phyloP scores from a whole-genome alignment of 1,140 invertebrate genomes.

The Halesus radiatus region DNA sequence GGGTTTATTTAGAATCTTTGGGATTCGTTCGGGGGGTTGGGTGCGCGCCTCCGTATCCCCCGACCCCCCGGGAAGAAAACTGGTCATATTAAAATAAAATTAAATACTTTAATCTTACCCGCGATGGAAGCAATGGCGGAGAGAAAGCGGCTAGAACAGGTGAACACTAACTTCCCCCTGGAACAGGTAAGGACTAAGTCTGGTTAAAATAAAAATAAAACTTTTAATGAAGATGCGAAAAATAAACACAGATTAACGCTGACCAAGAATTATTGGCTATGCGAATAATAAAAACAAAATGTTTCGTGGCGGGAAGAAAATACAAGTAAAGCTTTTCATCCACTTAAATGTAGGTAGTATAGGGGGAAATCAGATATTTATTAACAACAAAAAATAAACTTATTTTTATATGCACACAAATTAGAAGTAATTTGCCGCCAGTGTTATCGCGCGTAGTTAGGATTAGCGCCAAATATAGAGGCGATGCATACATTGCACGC shows the following conservation, averaged over 20 bases:
- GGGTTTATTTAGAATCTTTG: slow-evolving; percentile 23
- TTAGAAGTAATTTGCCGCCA: too few relatives aligned
- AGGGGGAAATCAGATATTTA: too few relatives aligned
- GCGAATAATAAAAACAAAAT: neutral
- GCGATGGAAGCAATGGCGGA: neutral
- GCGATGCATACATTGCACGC: too few relatives aligned
- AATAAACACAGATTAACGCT: neutral
- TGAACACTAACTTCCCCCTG: neutral
- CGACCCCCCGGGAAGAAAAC: neutral
- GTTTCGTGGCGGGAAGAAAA: too few relatives aligned
- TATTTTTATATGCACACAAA: too few relatives aligned
- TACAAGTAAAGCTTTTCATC: too few relatives aligned
- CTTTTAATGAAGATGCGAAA: neutral
- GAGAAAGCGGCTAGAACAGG: neutral
- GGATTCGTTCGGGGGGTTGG: neutral
- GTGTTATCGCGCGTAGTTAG: too few relatives aligned
- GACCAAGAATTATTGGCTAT: neutral
- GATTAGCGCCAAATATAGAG: too few relatives aligned
- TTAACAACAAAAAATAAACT: too few relatives aligned
- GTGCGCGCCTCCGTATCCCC: too few relatives aligned
- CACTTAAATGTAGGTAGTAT: too few relatives aligned
- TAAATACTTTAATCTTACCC: slow-evolving; percentile 22
- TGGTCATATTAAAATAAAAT: slow-evolving; percentile 24
- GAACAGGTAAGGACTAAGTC: neutral
- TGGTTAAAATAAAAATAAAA: neutral